Base-by-base conservation (phyloP, 2,888 invertebrate species). In the Drosophila siamana region DNA sequence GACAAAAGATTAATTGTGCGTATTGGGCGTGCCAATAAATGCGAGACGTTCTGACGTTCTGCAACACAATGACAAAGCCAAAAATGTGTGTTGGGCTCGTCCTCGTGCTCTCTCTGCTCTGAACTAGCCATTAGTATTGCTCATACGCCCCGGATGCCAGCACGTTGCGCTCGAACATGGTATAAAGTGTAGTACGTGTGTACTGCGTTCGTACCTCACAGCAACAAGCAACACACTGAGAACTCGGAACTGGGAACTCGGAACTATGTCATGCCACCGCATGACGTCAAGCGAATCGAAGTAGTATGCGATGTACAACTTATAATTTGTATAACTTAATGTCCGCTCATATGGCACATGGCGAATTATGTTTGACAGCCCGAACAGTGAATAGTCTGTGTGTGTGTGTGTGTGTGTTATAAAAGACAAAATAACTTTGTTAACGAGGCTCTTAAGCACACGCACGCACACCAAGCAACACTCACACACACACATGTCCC, bases 401-500 rank as follows among this genome's bases (percentile, higher is more conserved):
- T n/a, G n/a, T n/a, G n/a, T n/a, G n/a, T n/a, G n/a, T n/a, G 33
- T 33, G 67, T 74, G 69, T 56, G 77, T 69, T 74, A 86, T 87
- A 86, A 87, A 86, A 85, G 86, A 86, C 86, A 86, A 86, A 86
- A 86, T 86, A 87, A 86, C 87, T 87, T 86, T 86, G 86, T 87
- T 87, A 86, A 86, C 87, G 87, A 86, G 77, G 83, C 80, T 74
- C 82, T 86, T 85, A 83, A 78, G 69, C 59, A 74, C 86, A 86
- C 85, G 77, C 65, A 55, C 71, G 22, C 70, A 65, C 67, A 55
- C 47, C 9, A 47, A 9, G 24, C 43, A 52, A 16, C 13, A 22
- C 28, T 13, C 50, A 46, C 38, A 43, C 13, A 22, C 41, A 36
- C 57, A 50, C 44, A 55, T 51, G 24, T 24, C 48, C 51, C 11